Conservation (phyloP, 1,140 invertebrate genomes). For the Hycleus cichorii region DNA sequence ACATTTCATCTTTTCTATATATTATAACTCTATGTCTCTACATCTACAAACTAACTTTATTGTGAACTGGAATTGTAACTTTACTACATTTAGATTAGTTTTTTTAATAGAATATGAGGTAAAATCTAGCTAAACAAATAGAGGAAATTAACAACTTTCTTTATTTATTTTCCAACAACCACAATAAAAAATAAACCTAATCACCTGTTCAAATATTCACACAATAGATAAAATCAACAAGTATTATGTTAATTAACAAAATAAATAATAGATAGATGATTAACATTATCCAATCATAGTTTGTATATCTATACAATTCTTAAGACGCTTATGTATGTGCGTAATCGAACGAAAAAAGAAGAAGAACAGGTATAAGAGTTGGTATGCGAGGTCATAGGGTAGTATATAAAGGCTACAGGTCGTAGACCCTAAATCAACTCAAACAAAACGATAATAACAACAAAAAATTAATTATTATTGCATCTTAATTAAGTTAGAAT, state of each 20-base stretch:
- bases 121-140: too few species aligned
- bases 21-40: slow-evolving; percentile 5
- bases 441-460: slow-evolving; percentile 15
- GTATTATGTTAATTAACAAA: too few species aligned
- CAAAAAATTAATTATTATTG: slow-evolving; percentile 1
- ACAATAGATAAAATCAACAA: too few species aligned
- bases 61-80: background rate
- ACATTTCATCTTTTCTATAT: slow-evolving; percentile 14
- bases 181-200: too few species aligned
- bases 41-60: slow-evolving; percentile 6
- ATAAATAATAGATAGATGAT: too few species aligned
- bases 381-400: slow-evolving; percentile 25
- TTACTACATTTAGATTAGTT: too few species aligned
- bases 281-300: too few species aligned
- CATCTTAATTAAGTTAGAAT: background rate
- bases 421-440: slow-evolving; percentile 20
- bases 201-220: too few species aligned
- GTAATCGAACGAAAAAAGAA: background rate
- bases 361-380: slow-evolving; percentile 16
- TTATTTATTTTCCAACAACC: too few species aligned
- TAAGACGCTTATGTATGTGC: background rate
- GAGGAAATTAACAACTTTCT: too few species aligned
- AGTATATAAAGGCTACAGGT: slow-evolving; percentile 19
- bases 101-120: too few species aligned
- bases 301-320: too few species aligned